These are phyloP conservation scores for Megastigmus dorsalis DNA, from an alignment of 2,888 invertebrate genomes.

Conservation along the genomic window DNA sequence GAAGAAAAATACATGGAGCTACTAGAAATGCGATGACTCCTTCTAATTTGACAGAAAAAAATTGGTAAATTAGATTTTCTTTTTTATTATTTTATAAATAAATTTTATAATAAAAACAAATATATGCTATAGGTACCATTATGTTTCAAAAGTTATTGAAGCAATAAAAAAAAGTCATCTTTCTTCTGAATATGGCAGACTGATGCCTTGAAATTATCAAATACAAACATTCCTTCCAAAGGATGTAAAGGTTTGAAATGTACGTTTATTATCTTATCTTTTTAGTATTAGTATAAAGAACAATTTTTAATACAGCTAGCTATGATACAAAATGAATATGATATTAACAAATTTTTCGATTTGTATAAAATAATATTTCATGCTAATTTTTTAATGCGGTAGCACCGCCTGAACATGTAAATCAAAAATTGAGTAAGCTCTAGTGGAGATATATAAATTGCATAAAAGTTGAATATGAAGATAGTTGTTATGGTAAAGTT, in stretches of 20 bases:
- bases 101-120: constrained; percentile 13
- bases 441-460: no score
- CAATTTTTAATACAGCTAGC: no score
- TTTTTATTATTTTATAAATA: constrained; percentile 25
- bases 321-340: no score
- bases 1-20: constrained; percentile 83
- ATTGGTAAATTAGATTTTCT: constrained; percentile 77
- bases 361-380: no score
- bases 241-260: background rate
- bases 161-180: constrained; percentile 88
- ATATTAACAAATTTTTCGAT: no score
- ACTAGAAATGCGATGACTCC: constrained; percentile 83
- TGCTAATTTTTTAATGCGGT: no score
- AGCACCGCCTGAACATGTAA: no score
- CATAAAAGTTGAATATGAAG: no score
- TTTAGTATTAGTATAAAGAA: no score
- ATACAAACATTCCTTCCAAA: constrained; percentile 29
- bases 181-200: constrained; percentile 88
- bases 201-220: constrained; percentile 78
- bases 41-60: constrained; percentile 84
- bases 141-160: constrained; percentile 89
- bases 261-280: constrained; percentile 3
- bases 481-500: no score
- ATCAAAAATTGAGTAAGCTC: no score
- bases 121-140: constrained; percentile 78